Evolutionary conservation across 2,888 invertebrate genomes (phyloP), one percentile per base, ranked within the genome.

Genomic region (Vesta saturnalis): DNA sequence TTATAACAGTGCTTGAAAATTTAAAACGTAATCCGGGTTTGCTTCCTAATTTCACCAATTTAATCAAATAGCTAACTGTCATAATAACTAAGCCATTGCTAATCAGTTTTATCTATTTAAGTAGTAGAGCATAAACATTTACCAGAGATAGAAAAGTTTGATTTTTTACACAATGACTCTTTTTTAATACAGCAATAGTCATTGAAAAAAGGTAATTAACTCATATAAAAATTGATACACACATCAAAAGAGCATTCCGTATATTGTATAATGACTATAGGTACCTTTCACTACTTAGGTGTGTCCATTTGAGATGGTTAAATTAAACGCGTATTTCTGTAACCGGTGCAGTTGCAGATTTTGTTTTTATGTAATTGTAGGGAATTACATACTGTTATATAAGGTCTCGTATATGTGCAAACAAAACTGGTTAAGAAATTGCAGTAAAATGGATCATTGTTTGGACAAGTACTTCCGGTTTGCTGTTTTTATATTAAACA

Each of bases 261-360:
- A 39, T 16, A 58, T 23, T 64, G 58, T 18, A 19, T 43, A 59
- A 60, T 55, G 39, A 2, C 39, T n/a, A n/a, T n/a, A n/a, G n/a
- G 55, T 30, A 65, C 65, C 65, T 65, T 65, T 65, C 60, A 65
- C 65, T 65, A 15, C 14, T 59, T 16, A 22, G 65, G 65, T 60
- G 65, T 65, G 65, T 55, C 65, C 39, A 8, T 16, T 43, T 47
- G 47, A 30, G 64, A 64, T 52, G 64, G 39, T 63, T 58, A 52
- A 58, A 18, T 57, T 64, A 22, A 64, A 49, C 19, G 47, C 23
- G 56, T 55, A 52, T 39, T 55, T 22, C 43, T 22, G 63, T 15
- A 30, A 21, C 23, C 43, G 15, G 56, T 19, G 43, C 30, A 46
- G 56, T 19, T 63, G 47, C 10, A 47, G 15, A 18, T n/a, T 10